These are phyloP conservation scores for Macaria liturata DNA, from an alignment of 2,888 invertebrate species.

Conservation along the genomic window DNA sequence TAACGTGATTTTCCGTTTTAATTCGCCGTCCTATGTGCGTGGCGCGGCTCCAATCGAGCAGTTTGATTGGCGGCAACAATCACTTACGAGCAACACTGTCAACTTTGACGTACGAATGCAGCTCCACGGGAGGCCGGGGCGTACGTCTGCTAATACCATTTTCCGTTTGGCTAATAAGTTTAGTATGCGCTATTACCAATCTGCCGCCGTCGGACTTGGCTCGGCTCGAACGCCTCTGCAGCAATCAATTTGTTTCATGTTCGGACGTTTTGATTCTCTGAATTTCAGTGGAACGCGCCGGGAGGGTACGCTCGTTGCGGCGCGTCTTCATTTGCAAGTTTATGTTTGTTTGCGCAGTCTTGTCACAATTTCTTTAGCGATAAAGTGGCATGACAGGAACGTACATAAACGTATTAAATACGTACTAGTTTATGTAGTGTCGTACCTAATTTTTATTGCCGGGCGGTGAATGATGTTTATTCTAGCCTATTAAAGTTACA, in stretches of 20 bases:
- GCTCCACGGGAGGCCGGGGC: constrained; percentile 61
- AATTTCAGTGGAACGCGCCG: constrained; percentile 62
- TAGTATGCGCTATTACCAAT: constrained; percentile 82
- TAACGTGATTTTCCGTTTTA: constrained; percentile 57
- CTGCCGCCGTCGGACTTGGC: constrained; percentile 65
- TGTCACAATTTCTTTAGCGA: constrained; percentile 47
- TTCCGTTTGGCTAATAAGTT: constrained; percentile 82
- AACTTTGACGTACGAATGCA: constrained; percentile 74
- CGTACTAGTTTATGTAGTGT: too few species aligned
- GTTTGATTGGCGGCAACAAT: constrained; percentile 80
- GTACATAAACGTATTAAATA: background rate
- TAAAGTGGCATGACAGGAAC: constrained; percentile 37
- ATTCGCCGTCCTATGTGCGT: constrained; percentile 51
- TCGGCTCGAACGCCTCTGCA: constrained; percentile 65
- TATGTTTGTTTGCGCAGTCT: constrained; percentile 58
- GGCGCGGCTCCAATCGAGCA: constrained; percentile 59
- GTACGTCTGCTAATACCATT: constrained; percentile 78
- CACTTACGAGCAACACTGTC: constrained; percentile 70
- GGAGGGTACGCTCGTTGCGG: constrained; percentile 62
- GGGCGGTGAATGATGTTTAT: too few species aligned
- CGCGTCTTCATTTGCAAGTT: constrained; percentile 71
- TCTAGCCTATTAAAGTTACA: too few species aligned
- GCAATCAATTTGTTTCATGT: constrained; percentile 80
- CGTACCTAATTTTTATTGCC: too few species aligned
- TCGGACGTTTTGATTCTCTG: constrained; percentile 76